Evolutionary conservation across 2,797 vertebrate genomes (phyloP), one percentile per base, ranked within the genome.

Genomic region (Gallinago nigripennis): DNA sequence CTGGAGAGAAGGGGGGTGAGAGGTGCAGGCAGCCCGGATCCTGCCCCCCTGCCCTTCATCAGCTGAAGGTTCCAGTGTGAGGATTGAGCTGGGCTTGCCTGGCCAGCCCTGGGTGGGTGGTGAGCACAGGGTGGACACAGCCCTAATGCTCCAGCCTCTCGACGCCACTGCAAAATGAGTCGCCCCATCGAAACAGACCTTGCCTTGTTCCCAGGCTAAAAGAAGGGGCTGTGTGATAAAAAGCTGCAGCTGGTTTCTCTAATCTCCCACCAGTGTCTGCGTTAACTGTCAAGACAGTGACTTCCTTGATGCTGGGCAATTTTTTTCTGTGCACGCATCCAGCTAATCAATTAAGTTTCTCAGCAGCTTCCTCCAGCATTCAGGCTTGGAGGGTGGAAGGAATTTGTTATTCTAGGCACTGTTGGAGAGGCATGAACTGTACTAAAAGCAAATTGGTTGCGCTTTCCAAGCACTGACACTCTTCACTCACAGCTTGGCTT

Each of bases 311-410:
- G 85, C 91, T 61, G 82, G 88, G 94, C 88, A 90, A 82, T 95
- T 86, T 95, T 82, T 94, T 96, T 92, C 93, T 85, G 78, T 82
- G 88, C 96, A 94, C 37, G 57, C 95, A 95, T 86, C 92, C 56
- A 83, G 92, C 64, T 93, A 89, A 95, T 97, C 95, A 97, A 97
- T 97, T 95, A 94, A 91, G 72, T 95, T 96, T 95, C 94, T 92
- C 90, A 77, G 95, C 96, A 94, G 96, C 95, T 96, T 96, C 95
- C 94, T 96, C 83, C 90, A 95, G 92, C 86, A 79, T 92, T 94
- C 96, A 96, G 84, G 53, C 82, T 73, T 45, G 61, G 93, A 95
- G 91, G 43, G 37, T 91, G 73, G 70, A 91, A 77, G 86, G 87
- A 69, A 93, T 96, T 97, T 96, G 91, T 94, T 96, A 97, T 96